These are phyloP conservation scores for Cryptoblepharus egeriae DNA, from an alignment of 2,797 vertebrate genomes.

Conservation along the genomic window DNA sequence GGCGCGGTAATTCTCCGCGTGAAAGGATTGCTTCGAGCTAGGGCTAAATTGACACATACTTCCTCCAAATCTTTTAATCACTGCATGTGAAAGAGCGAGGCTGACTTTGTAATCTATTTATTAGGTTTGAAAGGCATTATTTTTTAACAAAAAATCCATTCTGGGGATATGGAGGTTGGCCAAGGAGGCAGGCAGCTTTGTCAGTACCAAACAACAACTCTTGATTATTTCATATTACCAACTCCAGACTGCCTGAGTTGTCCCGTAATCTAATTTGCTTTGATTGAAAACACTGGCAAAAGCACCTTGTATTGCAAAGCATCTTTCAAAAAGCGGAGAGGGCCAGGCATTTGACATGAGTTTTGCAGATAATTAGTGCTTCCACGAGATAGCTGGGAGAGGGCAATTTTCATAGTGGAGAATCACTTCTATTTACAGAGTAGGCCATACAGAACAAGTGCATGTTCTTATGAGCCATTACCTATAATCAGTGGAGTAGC, in stretches of 20 bases:
- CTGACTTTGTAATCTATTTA: slow-evolving; percentile 51
- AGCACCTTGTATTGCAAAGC: slow-evolving; percentile 19
- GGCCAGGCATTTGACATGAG: slow-evolving; percentile 13
- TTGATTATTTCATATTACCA: neutral
- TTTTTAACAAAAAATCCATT: neutral
- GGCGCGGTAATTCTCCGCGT: slow-evolving; percentile 32
- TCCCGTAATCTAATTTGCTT: neutral
- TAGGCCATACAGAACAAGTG: slow-evolving; percentile 15
- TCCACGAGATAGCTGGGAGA: slow-evolving; percentile 30
- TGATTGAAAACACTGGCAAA: neutral
- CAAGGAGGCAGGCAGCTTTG: slow-evolving; percentile 34
- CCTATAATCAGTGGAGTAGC: no score
- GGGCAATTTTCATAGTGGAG: slow-evolving; percentile 12
- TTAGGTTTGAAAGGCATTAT: slow-evolving; percentile 35
- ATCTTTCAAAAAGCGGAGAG: neutral
- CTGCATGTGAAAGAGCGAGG: neutral
- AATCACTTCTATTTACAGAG: slow-evolving; percentile 27
- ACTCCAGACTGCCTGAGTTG: slow-evolving; percentile 5
- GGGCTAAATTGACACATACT: slow-evolving; percentile 23
- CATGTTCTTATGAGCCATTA: neutral
- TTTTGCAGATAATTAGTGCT: slow-evolving; percentile 44
- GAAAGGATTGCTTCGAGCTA: slow-evolving; percentile 38
- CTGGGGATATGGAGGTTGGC: slow-evolving; percentile 29
- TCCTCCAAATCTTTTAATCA: slow-evolving; percentile 36
- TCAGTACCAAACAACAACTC: neutral